phyloP scores from a whole-genome alignment of 2,888 invertebrate species.

The Aleiodes leptofemur region DNA sequence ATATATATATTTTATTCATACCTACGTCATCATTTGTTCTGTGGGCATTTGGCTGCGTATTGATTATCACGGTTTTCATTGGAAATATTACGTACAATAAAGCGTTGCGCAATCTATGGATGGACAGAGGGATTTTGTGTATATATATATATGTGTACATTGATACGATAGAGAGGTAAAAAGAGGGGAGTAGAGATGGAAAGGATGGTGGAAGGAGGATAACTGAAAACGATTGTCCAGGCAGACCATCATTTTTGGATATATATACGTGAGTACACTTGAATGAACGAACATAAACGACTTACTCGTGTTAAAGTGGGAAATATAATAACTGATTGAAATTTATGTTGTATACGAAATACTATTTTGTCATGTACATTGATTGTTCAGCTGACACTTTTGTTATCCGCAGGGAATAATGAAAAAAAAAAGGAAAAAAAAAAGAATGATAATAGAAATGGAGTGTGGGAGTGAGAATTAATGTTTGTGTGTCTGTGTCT shows the following conservation, averaged over 20 bases:
- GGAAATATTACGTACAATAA: conserved; percentile 56
- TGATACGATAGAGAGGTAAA: conserved; percentile 15
- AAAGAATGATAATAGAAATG: neutral
- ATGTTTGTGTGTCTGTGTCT: too few relatives aligned
- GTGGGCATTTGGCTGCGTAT: conserved; percentile 51
- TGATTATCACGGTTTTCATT: conserved; percentile 56
- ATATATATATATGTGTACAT: neutral
- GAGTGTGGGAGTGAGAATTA: neutral
- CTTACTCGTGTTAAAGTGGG: conserved; percentile 24
- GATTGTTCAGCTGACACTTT: conserved; percentile 25
- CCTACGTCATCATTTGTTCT: conserved; percentile 12
- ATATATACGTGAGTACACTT: conserved; percentile 38
- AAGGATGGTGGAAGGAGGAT: neutral
- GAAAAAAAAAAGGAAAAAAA: conserved; percentile 9
- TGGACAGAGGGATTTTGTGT: neutral
- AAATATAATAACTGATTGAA: conserved; percentile 24
- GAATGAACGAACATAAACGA: conserved; percentile 29
- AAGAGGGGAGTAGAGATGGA: neutral
- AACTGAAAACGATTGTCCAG: conserved; percentile 35
- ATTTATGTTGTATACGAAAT: conserved; percentile 3
- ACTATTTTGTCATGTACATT: conserved; percentile 19
- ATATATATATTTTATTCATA: conserved; percentile 9
- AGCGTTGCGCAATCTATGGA: conserved; percentile 53
- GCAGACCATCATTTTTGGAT: conserved; percentile 34
- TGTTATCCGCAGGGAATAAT: neutral